Conservation (phyloP, 2,888 invertebrate genomes). For the Parnassius glacialis region DNA sequence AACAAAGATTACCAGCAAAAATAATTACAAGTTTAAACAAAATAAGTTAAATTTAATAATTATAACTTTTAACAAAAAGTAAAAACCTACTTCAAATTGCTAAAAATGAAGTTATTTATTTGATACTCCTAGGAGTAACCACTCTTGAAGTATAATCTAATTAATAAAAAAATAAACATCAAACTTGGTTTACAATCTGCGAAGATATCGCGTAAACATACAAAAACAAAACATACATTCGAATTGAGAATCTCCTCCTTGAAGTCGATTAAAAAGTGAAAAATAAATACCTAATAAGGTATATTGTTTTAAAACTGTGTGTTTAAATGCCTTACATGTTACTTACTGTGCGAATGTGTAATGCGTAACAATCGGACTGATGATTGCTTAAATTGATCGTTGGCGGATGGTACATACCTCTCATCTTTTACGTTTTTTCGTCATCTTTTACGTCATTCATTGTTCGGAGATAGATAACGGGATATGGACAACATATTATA, state of each 20-base stretch:
- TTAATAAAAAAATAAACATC: too few species aligned
- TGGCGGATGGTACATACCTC: slow-evolving; percentile 61
- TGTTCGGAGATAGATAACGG: slow-evolving; percentile 1
- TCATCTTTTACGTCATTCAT: slow-evolving; percentile 47
- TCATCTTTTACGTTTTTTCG: slow-evolving; percentile 41
- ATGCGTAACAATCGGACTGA: slow-evolving; percentile 62
- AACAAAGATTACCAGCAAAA: not conserved
- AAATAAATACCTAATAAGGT: too few species aligned
- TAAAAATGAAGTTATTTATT: too few species aligned
- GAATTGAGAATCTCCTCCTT: too few species aligned
- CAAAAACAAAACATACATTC: too few species aligned
- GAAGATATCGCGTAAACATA: too few species aligned
- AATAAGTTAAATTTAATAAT: too few species aligned
- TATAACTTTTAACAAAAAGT: too few species aligned
- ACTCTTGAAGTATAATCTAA: too few species aligned
- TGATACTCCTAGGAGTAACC: too few species aligned
- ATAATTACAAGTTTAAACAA: not conserved
- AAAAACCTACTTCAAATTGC: too few species aligned
- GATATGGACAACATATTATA: not conserved
- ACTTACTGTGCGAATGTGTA: slow-evolving; percentile 44
- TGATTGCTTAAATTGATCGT: slow-evolving; percentile 70
- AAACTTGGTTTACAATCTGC: too few species aligned
- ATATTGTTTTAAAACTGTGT: not conserved
- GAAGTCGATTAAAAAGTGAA: not conserved
- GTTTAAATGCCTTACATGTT: slow-evolving; percentile 29